phyloP scores from a whole-genome alignment of 1,140 invertebrate species.

The Aricia agestis region DNA sequence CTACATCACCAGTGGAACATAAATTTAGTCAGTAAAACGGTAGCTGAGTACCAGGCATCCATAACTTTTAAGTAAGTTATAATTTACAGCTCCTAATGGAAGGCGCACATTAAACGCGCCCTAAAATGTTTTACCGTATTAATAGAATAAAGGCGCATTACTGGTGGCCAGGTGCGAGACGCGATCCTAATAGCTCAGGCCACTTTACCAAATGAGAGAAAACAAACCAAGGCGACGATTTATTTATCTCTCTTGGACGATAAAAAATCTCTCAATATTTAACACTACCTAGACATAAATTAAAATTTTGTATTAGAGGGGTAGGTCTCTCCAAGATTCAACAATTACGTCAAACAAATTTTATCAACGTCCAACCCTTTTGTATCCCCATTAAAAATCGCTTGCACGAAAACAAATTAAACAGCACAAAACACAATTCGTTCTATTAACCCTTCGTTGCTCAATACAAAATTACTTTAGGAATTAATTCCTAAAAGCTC shows the following conservation, averaged over 20 bases:
- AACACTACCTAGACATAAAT: too few relatives aligned
- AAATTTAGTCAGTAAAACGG: conserved; percentile 22
- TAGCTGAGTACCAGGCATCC: conserved; percentile 46
- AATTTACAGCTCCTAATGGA: conserved; percentile 70
- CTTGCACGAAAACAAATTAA: conserved; percentile 54
- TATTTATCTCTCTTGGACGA: neutral
- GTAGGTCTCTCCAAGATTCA: too few relatives aligned
- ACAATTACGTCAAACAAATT: neutral
- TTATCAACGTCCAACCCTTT: conserved; percentile 13
- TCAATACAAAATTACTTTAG: conserved; percentile 50
- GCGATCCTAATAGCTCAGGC: conserved; percentile 47
- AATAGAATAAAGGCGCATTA: conserved; percentile 52
- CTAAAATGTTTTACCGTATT: conserved; percentile 59
- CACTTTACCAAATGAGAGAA: conserved; percentile 39
- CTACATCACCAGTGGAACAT: neutral
- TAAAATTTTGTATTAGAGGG: too few relatives aligned
- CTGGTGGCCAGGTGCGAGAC: conserved; percentile 51
- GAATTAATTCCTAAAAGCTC: conserved; percentile 47
- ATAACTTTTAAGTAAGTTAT: conserved; percentile 52
- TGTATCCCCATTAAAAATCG: conserved; percentile 31
- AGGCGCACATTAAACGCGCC: conserved; percentile 57
- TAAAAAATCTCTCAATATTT: neutral
- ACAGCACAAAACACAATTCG: conserved; percentile 58
- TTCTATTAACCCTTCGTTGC: conserved; percentile 49
- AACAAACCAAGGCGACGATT: conserved; percentile 22